Percentiles rank a stretch among this genome's conserved stretches.
Evolutionary conservation across 1,140 invertebrate genomes (phyloP).

Genomic region (Cydia pomonella): DNA sequence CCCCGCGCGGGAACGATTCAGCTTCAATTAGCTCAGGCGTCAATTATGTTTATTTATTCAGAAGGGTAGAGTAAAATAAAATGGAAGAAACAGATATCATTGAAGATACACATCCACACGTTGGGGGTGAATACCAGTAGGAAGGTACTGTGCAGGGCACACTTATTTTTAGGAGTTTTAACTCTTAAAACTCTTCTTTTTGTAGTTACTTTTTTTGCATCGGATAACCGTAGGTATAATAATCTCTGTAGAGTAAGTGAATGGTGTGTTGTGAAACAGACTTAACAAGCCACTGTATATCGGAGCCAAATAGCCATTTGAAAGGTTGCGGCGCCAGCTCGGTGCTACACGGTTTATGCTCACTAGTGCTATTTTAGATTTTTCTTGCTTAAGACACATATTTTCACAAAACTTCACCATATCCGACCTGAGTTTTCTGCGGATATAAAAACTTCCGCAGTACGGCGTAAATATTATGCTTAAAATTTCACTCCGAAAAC

Average conservation of each 20-base stretch:
- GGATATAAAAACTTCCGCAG: conserved; percentile 28
- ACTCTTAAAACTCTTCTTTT: not conserved
- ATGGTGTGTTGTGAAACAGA: conserved; percentile 7
- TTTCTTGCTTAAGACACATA: not conserved
- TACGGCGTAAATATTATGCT: conserved; percentile 28
- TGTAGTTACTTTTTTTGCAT: not conserved
- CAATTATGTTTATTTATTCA: conserved; percentile 62
- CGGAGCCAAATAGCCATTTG: conserved; percentile 32
- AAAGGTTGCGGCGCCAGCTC: conserved; percentile 15
- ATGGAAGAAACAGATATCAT: conserved; percentile 49
- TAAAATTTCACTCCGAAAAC: conserved; percentile 9
- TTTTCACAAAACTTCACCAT: conserved; percentile 7
- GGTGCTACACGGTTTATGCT: not conserved
- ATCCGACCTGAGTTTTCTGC: conserved; percentile 14
- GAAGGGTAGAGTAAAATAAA: conserved; percentile 55
- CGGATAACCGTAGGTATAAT: not conserved
- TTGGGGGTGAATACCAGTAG: conserved; percentile 34
- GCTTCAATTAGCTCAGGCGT: conserved; percentile 62
- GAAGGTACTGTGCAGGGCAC: not conserved
- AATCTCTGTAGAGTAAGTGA: not conserved
- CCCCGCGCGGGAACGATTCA: conserved; percentile 46
- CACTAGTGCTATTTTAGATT: conserved; percentile 11
- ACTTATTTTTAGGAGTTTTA: not conserved
- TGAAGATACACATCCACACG: conserved; percentile 57
- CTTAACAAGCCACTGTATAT: conserved; percentile 8